These are phyloP conservation scores for Andricus curvator DNA, from an alignment of 2,888 invertebrate genomes.

Conservation along the genomic window DNA sequence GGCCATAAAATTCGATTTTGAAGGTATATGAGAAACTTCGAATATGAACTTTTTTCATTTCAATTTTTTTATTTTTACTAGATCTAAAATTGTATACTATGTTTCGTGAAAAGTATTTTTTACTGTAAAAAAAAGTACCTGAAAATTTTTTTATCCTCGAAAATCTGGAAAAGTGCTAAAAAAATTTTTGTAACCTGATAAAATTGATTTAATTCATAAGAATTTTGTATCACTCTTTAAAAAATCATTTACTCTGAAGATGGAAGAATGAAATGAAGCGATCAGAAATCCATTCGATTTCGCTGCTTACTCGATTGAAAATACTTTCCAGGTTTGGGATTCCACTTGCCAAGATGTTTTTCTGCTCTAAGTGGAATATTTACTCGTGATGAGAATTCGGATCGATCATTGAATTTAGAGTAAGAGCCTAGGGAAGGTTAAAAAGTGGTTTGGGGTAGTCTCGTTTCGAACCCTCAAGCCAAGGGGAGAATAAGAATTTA, in stretches of 20 bases:
- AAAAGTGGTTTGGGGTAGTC: slow-evolving; percentile 6
- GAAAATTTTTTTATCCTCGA: too few relatives aligned
- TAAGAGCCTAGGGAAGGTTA: background rate
- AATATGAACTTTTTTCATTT: too few relatives aligned
- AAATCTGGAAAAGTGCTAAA: too few relatives aligned
- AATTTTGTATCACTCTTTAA: too few relatives aligned
- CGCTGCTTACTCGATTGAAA: background rate
- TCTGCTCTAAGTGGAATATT: background rate
- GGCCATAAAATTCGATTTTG: too few relatives aligned
- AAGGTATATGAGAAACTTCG: too few relatives aligned
- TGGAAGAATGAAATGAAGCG: background rate
- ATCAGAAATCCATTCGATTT: background rate
- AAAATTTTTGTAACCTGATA: too few relatives aligned
- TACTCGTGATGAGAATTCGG: slow-evolving; percentile 3
- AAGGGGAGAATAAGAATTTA: background rate
- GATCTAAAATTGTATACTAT: too few relatives aligned
- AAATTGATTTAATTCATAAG: too few relatives aligned
- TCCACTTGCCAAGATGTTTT: slow-evolving; percentile 3
- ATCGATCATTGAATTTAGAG: slow-evolving; percentile 26
- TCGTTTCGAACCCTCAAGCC: background rate
- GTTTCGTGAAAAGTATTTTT: too few relatives aligned
- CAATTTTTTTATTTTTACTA: too few relatives aligned
- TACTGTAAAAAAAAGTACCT: too few relatives aligned
- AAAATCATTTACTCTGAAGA: background rate
- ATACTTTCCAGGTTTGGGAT: background rate